A percentile compares a stretch with the other conserved stretches of the same genome.
Evolutionary conservation across 1,140 invertebrate species (phyloP).

Genomic region (Drosophila azteca): DNA sequence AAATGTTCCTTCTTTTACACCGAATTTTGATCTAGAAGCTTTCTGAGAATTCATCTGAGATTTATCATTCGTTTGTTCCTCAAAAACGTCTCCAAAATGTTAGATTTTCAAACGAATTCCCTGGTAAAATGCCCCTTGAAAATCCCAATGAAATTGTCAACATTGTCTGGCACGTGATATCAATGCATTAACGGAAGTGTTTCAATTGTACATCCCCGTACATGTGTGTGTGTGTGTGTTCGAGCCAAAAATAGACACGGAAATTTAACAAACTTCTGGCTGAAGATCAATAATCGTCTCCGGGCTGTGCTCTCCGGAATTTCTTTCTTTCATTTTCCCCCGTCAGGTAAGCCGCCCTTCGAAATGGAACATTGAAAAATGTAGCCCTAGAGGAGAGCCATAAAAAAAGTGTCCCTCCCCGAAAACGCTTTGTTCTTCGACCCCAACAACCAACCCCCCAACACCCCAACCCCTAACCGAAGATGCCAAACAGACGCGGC

Average conservation of each 20-base stretch:
- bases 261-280: conserved; percentile 69
- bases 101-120: too few species aligned
- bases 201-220: conserved; percentile 28
- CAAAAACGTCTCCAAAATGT: too few species aligned
- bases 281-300: conserved; percentile 75
- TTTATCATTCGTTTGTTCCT: too few species aligned
- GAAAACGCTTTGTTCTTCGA: conserved; percentile 13
- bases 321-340: neutral
- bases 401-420: conserved; percentile 27
- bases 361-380: conserved; percentile 55
- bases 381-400: conserved; percentile 37
- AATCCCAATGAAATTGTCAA: conserved; percentile 56
- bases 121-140: neutral
- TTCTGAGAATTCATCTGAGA: too few species aligned
- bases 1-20: too few species aligned
- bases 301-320: neutral
- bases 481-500: conserved; percentile 78
- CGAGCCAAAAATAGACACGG: conserved; percentile 57
- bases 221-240: neutral
- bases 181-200: conserved; percentile 77
- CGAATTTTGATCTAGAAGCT: too few species aligned
- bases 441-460: too few species aligned
- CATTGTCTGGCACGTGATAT: conserved; percentile 65
- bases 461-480: conserved; percentile 10
- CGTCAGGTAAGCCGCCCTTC: conserved; percentile 5